Conservation (phyloP, 2,888 invertebrate species). For the Metellina segmentata region DNA sequence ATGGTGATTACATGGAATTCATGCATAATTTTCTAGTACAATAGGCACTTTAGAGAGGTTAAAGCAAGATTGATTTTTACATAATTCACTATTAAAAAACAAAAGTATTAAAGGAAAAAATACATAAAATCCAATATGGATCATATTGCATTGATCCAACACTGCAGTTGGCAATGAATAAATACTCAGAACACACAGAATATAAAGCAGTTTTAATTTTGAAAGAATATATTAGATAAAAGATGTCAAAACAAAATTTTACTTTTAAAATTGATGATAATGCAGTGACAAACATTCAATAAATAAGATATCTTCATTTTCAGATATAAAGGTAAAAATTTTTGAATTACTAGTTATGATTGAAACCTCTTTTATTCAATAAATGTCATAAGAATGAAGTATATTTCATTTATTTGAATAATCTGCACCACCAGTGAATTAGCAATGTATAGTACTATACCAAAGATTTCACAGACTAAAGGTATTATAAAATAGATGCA, state of each 20-base stretch:
- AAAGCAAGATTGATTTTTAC: slow-evolving; percentile 9
- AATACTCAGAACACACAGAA: neutral
- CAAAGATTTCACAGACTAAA: too few species aligned
- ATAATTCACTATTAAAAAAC: slow-evolving; percentile 23
- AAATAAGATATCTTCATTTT: neutral
- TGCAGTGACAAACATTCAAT: neutral
- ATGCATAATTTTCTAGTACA: slow-evolving; percentile 61
- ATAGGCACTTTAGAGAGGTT: slow-evolving; percentile 73
- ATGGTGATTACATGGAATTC: slow-evolving; percentile 49
- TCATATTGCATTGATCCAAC: slow-evolving; percentile 33
- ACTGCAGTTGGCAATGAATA: slow-evolving; percentile 36
- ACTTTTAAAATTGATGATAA: neutral
- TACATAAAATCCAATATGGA: slow-evolving; percentile 66
- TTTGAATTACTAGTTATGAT: neutral
- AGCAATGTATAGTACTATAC: too few species aligned
- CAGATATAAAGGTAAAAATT: neutral
- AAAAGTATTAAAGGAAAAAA: slow-evolving; percentile 45
- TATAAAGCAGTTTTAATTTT: neutral
- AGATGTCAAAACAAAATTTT: neutral
- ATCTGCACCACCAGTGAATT: too few species aligned
- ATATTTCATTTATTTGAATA: too few species aligned
- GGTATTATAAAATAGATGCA: too few species aligned
- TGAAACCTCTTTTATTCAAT: neutral
- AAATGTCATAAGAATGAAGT: too few species aligned
- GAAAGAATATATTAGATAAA: neutral